Evolutionary conservation across 2,888 invertebrate species (phyloP).

Genomic region (Drosophila cracens): DNA sequence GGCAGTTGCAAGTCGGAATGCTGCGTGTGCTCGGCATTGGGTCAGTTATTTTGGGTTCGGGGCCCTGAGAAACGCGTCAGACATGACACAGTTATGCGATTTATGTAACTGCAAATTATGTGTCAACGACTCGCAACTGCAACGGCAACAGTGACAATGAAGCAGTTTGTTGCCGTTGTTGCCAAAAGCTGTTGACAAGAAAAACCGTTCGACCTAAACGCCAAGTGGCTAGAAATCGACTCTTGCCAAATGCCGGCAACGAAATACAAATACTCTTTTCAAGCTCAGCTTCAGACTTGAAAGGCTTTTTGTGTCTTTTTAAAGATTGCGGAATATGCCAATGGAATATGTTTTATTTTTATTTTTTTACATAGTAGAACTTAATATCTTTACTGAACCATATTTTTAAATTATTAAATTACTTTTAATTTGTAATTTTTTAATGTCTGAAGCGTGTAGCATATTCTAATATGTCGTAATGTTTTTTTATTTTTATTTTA

Average conservation of each 20-base stretch:
- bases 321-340: background rate
- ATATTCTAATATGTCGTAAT: no score
- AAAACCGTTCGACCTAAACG: slow-evolving; percentile 36
- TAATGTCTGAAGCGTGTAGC: background rate
- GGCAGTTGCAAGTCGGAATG: slow-evolving; percentile 21
- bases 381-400: background rate
- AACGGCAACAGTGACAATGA: slow-evolving; percentile 69
- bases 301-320: background rate
- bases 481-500: background rate
- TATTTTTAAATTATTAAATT: no score
- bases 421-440: background rate
- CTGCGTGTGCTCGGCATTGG: slow-evolving; percentile 59
- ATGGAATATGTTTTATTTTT: background rate
- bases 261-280: slow-evolving; percentile 41
- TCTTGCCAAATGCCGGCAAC: slow-evolving; percentile 15
- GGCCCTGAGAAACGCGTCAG: slow-evolving; percentile 30
- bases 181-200: slow-evolving; percentile 55
- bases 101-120: slow-evolving; percentile 78
- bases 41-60: slow-evolving; percentile 38
- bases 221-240: slow-evolving; percentile 26
- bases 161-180: slow-evolving; percentile 53
- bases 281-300: background rate
- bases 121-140: slow-evolving; percentile 51
- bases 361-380: background rate
- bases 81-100: slow-evolving; percentile 81